Base-by-base conservation (phyloP, 2,888 invertebrate species). In the Dicyrtomina minuta region DNA sequence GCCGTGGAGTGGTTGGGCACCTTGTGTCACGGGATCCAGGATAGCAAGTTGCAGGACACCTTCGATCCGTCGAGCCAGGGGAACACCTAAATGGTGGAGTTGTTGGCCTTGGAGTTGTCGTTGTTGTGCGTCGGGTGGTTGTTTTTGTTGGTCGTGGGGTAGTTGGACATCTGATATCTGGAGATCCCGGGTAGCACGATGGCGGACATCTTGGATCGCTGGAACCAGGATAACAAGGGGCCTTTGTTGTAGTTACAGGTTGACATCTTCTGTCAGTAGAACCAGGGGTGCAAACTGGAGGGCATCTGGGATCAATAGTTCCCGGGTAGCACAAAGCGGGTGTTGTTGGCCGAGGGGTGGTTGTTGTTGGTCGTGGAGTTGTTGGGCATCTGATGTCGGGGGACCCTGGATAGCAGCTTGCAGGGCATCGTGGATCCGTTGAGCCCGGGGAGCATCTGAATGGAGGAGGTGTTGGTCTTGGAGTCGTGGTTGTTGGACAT, bases 311-410 rank as follows among this genome's bases (percentile, higher is more conserved):
- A 72, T 74, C 72, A 6, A n/a, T 49, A 15, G 24, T 43, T 1
- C 68, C 61, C 3, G 66, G 66, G 17, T 44, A 66, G 46, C 66
- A 66, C 5, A 22, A 15, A 6, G 44, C 8, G 8, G 66, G 17
- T 33, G 58, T 44, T 26, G 49, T 33, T 20, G 13, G n/a, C 17
- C n/a, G n/a, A n/a, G n/a, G n/a, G n/a, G 59, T 13, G 27, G n/a
- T 33, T 43, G 59, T 53, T 0, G 78, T 33, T 80, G 80, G n/a
- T n/a, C n/a, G n/a, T n/a, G n/a, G 17, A 13, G 79, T 72, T 67
- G 70, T 74, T 1, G 81, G 80, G 64, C 82, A 81, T 39, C 79
- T 24, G 76, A 80, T 72, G 80, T 81, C 72, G 10, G 61, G 75
- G 4, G 24, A 26, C 0, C 68, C 61, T 5, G 66, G 66, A 15